A percentile compares a stretch with the other conserved stretches of the same genome.
These are phyloP conservation scores for Cheirogaleus major DNA, from an alignment of 2,797 vertebrate species.

Conservation along the genomic window DNA sequence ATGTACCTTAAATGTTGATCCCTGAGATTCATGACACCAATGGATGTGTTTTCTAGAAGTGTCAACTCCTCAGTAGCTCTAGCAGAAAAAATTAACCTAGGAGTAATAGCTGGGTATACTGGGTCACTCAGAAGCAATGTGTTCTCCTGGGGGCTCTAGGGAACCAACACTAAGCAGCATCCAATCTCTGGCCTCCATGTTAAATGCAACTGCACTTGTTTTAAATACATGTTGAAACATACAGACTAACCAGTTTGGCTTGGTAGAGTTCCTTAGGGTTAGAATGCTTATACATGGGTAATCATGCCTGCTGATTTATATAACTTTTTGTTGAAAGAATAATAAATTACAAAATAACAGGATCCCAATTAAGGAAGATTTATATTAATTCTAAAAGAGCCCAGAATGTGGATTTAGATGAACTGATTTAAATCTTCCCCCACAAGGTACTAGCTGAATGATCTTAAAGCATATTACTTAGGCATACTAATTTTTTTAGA, in stretches of 20 bases:
- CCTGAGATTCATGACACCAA: background rate
- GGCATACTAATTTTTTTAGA: background rate
- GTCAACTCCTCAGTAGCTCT: background rate
- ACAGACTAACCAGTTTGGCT: background rate
- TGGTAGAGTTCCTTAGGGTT: background rate
- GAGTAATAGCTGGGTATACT: background rate
- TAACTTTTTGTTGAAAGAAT: background rate
- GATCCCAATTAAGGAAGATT: slow-evolving; percentile 11
- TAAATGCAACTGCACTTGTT: background rate
- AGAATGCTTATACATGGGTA: background rate
- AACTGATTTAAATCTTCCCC: slow-evolving; percentile 12
- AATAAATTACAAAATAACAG: slow-evolving; percentile 4
- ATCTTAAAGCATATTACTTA: background rate
- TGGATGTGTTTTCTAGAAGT: background rate
- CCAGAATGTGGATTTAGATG: background rate
- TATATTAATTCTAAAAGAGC: slow-evolving; percentile 38
- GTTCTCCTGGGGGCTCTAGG: background rate
- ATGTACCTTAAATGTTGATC: background rate
- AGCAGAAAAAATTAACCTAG: background rate
- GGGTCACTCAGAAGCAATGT: background rate
- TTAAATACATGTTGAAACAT: background rate
- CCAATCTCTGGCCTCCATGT: background rate
- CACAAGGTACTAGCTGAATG: background rate
- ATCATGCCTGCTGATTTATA: background rate
- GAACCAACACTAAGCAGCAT: background rate